Evolutionary conservation across 2,888 invertebrate genomes (phyloP), one percentile per base, ranked within the genome.

Genomic region (Scrobipalpa costella): DNA sequence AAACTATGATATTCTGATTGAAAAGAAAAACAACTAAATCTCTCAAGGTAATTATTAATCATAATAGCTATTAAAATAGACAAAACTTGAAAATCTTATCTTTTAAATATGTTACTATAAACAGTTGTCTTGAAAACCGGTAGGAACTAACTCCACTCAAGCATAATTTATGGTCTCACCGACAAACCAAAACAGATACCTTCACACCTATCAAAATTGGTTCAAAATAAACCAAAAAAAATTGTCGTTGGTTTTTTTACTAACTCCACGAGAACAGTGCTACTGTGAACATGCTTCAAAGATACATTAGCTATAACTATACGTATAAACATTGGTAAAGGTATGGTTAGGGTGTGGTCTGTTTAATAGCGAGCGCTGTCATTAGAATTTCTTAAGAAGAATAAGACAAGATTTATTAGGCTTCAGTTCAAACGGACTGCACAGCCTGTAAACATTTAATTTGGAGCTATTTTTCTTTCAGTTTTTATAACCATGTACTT

Each of bases 301-400:
- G 57, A 57, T 36, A 38, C 57, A 64, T 52, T 64, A 61, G 66
- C 65, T 68, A 55, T 65, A 64, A 59, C 67, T 64, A 68, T 62
- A 69, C 66, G 78, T 82, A 78, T 80, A 78, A 75, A 77, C 80
- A 78, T 80, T 73, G 68, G 50, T 64, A 63, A 66, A 57, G 76
- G n/a, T 44, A 44, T 40, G 40, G 40, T 11, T 27, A 13, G 40
- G 40, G 70, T 69, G 61, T 52, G 76, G 76, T 64, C 3, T 2
- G 44, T 68, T 27, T 78, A 67, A 0, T 0, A 66, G 76, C 77
- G 78, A 60, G 76, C 77, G 78, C 59, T 40, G 44, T n/a, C 7
- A 27, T 17, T 9, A 21, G 50, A 7, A 8, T 50, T 50, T 47
- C 21, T 21, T n/a, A n/a, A n/a, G n/a, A n/a, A n/a, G n/a, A n/a